phyloP scores from a whole-genome alignment of 2,888 invertebrate genomes.

The Notodonta ziczac region DNA sequence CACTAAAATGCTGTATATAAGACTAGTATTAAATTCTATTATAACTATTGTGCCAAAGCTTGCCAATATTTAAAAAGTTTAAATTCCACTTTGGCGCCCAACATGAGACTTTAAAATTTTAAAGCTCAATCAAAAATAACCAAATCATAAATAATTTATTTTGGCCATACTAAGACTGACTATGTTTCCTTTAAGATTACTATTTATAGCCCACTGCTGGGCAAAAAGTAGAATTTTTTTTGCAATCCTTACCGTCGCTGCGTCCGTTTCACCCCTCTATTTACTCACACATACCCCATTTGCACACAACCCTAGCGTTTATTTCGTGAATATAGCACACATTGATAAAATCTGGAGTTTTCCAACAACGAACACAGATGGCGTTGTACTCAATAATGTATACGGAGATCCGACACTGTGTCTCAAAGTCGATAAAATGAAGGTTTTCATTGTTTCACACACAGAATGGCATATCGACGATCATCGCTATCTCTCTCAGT shows the following conservation, averaged over 20 bases:
- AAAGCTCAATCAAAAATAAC: not conserved
- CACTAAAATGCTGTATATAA: too few relatives aligned
- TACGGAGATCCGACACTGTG: conserved; percentile 40
- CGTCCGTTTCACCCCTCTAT: conserved; percentile 74
- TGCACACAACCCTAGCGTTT: conserved; percentile 28
- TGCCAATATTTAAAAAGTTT: too few relatives aligned
- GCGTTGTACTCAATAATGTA: conserved; percentile 30
- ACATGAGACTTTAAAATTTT: conserved; percentile 7
- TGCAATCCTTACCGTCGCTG: conserved; percentile 57
- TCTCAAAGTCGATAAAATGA: conserved; percentile 23
- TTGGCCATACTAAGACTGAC: not conserved
- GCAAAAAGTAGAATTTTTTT: conserved; percentile 27
- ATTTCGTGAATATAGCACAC: conserved; percentile 39
- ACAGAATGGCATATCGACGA: conserved; percentile 47
- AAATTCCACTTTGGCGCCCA: conserved; percentile 4
- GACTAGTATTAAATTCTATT: not conserved
- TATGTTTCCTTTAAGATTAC: not conserved
- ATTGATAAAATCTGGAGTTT: conserved; percentile 25
- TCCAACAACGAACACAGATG: conserved; percentile 53
- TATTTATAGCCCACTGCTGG: not conserved
- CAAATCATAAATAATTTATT: not conserved
- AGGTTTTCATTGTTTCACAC: conserved; percentile 48
- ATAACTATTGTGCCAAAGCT: too few relatives aligned
- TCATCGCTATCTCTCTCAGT: conserved; percentile 33
- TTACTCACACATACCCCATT: conserved; percentile 41